Percentiles rank a stretch among this genome's conserved stretches.
These are phyloP conservation scores for Drosophila willistoni DNA, from an alignment of 1,140 invertebrate species.

Conservation along the genomic window DNA sequence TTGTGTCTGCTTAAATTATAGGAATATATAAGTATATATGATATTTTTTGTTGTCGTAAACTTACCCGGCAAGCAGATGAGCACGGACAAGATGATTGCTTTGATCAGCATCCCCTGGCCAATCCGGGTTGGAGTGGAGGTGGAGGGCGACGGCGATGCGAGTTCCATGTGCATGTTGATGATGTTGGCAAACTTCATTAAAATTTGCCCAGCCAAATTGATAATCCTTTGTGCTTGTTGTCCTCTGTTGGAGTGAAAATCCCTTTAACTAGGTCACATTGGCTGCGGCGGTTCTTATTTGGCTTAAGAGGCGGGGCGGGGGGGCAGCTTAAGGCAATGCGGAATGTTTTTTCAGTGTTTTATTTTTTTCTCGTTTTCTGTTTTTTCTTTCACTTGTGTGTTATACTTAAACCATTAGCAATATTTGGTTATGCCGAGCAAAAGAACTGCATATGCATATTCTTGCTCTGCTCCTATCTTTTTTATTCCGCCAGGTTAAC, in stretches of 20 bases:
- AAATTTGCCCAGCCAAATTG: slow-evolving; percentile 64
- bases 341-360: slow-evolving; percentile 1
- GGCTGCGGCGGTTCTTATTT: background rate
- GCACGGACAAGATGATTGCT: slow-evolving; percentile 34
- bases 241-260: slow-evolving; percentile 39
- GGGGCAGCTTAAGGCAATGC: slow-evolving; percentile 35
- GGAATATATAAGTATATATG: background rate
- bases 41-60: slow-evolving; percentile 42
- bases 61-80: slow-evolving; percentile 64
- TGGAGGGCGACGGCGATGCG: background rate
- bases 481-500: slow-evolving; percentile 14
- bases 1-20: no score
- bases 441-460: slow-evolving; percentile 6
- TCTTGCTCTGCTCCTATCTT: slow-evolving; percentile 10
- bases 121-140: background rate
- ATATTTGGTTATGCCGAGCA: slow-evolving; percentile 12
- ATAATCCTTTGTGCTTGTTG: slow-evolving; percentile 62
- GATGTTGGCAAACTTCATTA: slow-evolving; percentile 63
- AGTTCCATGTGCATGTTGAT: slow-evolving; percentile 7
- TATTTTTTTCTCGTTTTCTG: background rate
- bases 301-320: slow-evolving; percentile 3
- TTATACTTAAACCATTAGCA: slow-evolving; percentile 11
- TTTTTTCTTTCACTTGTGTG: slow-evolving; percentile 1
- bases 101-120: slow-evolving; percentile 52
- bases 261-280: slow-evolving; percentile 73